phyloP scores from a whole-genome alignment of 2,113 vertebrate genomes.

The Mobula birostris region DNA sequence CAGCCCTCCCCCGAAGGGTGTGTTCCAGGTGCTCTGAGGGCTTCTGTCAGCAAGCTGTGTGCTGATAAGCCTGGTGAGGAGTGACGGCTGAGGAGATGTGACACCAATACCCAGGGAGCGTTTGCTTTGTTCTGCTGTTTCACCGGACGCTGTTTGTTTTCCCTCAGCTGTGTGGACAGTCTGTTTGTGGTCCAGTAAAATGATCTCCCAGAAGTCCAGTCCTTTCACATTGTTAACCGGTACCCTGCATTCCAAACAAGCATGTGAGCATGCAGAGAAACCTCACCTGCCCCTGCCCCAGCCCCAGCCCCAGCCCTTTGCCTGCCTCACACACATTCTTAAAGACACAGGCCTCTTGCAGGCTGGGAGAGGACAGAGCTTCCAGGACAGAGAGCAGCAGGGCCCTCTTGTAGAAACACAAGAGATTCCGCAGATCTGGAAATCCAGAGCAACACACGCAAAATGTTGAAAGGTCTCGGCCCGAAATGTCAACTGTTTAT shows the following conservation, averaged over 20 bases:
- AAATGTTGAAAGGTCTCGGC: too few species aligned
- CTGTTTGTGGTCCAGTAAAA: neutral
- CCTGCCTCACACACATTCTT: too few species aligned
- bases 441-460: too few species aligned
- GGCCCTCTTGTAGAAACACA: neutral
- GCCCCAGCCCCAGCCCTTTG: too few species aligned
- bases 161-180: constrained; percentile 2
- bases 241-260: neutral
- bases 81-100: neutral
- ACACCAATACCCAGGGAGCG: neutral
- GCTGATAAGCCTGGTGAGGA: neutral
- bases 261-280: neutral
- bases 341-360: neutral
- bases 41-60: neutral
- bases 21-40: neutral
- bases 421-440: too few species aligned
- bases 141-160: neutral
- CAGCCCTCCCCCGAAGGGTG: neutral
- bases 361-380: too few species aligned
- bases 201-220: neutral
- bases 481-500: too few species aligned
- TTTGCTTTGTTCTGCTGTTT: neutral
- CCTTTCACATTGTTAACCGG: neutral
- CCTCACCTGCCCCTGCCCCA: too few species aligned
- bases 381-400: neutral